Base-by-base conservation (phyloP, 2,888 invertebrate species). In the Philereme vetulata region DNA sequence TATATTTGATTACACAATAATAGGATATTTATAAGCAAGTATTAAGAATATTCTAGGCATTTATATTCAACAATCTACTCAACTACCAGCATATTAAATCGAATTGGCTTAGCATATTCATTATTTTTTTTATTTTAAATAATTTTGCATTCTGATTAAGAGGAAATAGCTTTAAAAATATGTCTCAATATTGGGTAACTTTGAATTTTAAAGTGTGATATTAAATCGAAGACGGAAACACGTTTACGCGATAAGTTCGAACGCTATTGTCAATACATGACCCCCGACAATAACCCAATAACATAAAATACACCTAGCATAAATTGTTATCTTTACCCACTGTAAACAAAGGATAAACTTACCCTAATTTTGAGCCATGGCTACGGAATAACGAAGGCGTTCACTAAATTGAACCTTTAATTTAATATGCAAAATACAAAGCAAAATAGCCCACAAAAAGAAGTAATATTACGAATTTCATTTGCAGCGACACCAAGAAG, bases 221-320 rank as follows among this genome's bases (percentile, higher is more conserved):
- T 44, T 36, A 36, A 59, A 69, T 65, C 38, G 54, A 61, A 45
- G 10, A 64, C 60, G 62, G 62, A 64, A 63, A 45, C 64, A 65
- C 60, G 66, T 66, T 51, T 51, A 38, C 32, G 34, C 49, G 62
- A 65, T 68, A 68, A 59, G n/a, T 33, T 52, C 57, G 63, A 66
- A 56, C 5, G 42, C 11, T 48, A 38, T 36, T 64, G 72, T 65
- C 56, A 65, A 56, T 51, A 64, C 51, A 56, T 60, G 66, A 70
- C 66, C 64, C 55, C 58, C 45, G 33, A 51, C 36, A 56, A 43
- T 63, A 66, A 66, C 60, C 45, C 36, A 11, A 56, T 51, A 21
- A 51, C 38, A 50, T 21, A 49, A 52, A 55, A 38, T 8, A 36
- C 5, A 53, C 6, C 40, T 60, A 61, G 56, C 51, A 54, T 59